Evolutionary conservation across 2,888 invertebrate genomes (phyloP).

Genomic region (Aphrophora alni): DNA sequence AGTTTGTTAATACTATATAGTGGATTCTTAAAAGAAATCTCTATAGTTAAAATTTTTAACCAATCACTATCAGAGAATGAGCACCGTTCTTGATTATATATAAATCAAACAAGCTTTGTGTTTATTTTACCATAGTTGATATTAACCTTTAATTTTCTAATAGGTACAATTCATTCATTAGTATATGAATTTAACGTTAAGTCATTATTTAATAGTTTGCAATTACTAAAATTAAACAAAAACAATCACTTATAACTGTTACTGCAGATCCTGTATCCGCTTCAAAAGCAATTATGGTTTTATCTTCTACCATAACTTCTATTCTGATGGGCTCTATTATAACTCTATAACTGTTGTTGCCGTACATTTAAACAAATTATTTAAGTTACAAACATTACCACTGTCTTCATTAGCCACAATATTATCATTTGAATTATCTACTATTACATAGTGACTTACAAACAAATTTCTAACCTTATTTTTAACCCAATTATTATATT

Average conservation of each 20-base stretch:
- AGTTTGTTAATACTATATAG: no score
- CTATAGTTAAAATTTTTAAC: no score
- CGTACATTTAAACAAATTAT: no score
- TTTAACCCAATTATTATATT: background rate
- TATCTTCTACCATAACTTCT: background rate
- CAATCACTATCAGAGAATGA: constrained; percentile 26
- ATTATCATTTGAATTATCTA: no score
- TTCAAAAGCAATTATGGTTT: constrained; percentile 13
- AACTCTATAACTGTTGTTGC: no score
- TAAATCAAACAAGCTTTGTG: constrained; percentile 1
- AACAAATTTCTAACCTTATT: background rate
- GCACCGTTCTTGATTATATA: constrained; percentile 28
- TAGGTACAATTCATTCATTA: constrained; percentile 13
- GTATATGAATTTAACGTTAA: constrained; percentile 12
- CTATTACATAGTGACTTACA: background rate
- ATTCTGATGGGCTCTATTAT: constrained; percentile 2
- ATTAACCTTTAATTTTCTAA: constrained; percentile 2
- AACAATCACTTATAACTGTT: background rate
- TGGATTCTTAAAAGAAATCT: no score
- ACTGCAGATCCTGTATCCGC: constrained; percentile 24
- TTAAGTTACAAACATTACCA: no score
- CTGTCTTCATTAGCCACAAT: no score
- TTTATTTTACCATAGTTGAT: background rate
- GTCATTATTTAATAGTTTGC: background rate
- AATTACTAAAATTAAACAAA: background rate